A percentile compares a stretch with the other conserved stretches of the same genome.
These are phyloP conservation scores for Caenorhabditis afra DNA, from an alignment of 2,888 invertebrate genomes.

Conservation along the genomic window DNA sequence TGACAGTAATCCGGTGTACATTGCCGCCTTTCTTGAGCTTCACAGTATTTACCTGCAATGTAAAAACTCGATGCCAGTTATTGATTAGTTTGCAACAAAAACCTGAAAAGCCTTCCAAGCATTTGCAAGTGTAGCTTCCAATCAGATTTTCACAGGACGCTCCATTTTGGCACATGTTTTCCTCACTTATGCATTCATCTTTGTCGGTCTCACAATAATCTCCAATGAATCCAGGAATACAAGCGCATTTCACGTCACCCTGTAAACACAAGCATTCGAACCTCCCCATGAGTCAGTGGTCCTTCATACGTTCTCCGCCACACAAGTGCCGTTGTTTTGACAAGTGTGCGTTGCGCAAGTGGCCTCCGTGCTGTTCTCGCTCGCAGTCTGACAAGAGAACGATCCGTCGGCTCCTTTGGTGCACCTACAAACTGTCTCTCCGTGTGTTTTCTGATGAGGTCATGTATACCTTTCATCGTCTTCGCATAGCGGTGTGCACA, in stretches of 20 bases:
- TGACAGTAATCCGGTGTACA: slow-evolving; percentile 41
- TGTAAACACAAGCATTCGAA: slow-evolving; percentile 42
- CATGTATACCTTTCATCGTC: slow-evolving; percentile 56
- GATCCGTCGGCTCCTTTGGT: slow-evolving; percentile 56
- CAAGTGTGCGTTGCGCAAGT: slow-evolving; percentile 67
- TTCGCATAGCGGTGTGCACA: slow-evolving; percentile 54
- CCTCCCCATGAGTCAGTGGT: neutral
- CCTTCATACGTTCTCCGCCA: slow-evolving; percentile 65
- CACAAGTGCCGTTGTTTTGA: slow-evolving; percentile 74
- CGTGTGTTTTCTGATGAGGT: slow-evolving; percentile 30
- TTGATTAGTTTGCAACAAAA: no score
- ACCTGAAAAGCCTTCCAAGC: slow-evolving; percentile 75
- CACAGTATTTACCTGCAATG: slow-evolving; percentile 68
- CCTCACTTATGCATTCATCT: slow-evolving; percentile 91
- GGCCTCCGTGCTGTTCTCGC: slow-evolving; percentile 5
- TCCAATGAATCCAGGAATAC: slow-evolving; percentile 91
- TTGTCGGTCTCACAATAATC: slow-evolving; percentile 89
- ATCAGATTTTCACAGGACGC: slow-evolving; percentile 97
- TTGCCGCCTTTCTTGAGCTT: slow-evolving; percentile 36
- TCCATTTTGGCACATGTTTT: slow-evolving; percentile 91
- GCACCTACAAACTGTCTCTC: slow-evolving; percentile 28
- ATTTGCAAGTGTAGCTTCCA: slow-evolving; percentile 84
- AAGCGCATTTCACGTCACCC: slow-evolving; percentile 89
- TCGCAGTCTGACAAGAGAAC: slow-evolving; percentile 31
- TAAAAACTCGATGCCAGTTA: no score